Evolutionary conservation across 2,797 vertebrate genomes (phyloP).

Genomic region (Xiphorhynchus erythropygius): DNA sequence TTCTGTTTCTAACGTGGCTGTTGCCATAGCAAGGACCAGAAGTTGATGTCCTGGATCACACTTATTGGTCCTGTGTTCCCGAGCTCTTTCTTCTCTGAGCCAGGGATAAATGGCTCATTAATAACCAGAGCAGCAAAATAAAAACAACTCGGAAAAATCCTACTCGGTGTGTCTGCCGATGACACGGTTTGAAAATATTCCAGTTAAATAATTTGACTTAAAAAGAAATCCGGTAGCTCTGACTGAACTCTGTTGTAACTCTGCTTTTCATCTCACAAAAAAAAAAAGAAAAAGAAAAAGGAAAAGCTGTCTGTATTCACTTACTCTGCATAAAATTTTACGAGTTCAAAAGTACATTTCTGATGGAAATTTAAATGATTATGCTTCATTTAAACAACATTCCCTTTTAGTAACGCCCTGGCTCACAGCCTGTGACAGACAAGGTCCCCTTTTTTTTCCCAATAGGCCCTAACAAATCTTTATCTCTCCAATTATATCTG

Average conservation of each 20-base stretch:
- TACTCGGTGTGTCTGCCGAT: not conserved
- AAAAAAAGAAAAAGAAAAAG: not conserved
- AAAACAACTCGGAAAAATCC: slow-evolving; percentile 1
- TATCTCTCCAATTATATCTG: slow-evolving; percentile 47
- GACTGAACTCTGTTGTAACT: slow-evolving; percentile 5
- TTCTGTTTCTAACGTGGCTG: not conserved
- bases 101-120: not conserved
- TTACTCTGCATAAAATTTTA: slow-evolving; percentile 46
- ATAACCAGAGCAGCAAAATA: not conserved
- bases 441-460: slow-evolving; percentile 42
- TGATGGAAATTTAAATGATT: slow-evolving; percentile 58
- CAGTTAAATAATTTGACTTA: not conserved
- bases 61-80: not conserved
- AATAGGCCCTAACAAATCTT: slow-evolving; percentile 16
- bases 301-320: slow-evolving; percentile 21
- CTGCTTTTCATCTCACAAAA: not conserved
- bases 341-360: slow-evolving; percentile 46
- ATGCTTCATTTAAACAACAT: slow-evolving; percentile 56
- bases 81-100: not conserved
- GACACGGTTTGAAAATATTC: not conserved
- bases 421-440: slow-evolving; percentile 39
- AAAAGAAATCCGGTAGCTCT: not conserved
- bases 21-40: not conserved
- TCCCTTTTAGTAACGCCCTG: slow-evolving; percentile 50
- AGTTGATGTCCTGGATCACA: not conserved